These are phyloP conservation scores for Lathamus discolor DNA, from an alignment of 2,113 vertebrate species.

Conservation along the genomic window DNA sequence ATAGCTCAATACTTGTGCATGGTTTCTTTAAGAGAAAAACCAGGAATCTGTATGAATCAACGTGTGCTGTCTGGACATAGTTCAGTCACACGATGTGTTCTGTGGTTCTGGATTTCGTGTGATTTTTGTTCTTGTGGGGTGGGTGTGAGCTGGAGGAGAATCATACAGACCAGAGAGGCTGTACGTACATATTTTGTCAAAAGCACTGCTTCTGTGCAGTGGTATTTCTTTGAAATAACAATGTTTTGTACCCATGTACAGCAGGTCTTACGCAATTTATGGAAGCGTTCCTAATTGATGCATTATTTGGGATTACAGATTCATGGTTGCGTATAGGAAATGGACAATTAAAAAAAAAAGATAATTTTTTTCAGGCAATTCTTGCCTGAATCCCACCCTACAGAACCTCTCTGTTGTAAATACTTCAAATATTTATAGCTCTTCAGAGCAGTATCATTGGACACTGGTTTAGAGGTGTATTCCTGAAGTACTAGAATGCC, in stretches of 20 bases:
- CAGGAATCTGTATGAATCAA: background rate
- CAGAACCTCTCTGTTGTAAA: background rate
- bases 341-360: background rate
- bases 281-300: background rate
- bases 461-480: background rate
- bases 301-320: background rate
- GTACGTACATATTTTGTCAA: background rate
- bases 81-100: background rate
- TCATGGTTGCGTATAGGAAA: background rate
- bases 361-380: background rate
- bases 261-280: background rate
- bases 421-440: background rate
- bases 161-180: background rate
- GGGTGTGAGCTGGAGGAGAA: background rate
- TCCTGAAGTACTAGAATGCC: background rate
- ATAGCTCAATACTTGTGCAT: background rate
- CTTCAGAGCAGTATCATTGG: background rate
- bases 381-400: background rate
- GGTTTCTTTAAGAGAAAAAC: background rate
- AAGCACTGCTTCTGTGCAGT: background rate
- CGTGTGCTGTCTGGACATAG: background rate
- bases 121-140: conserved; percentile 2
- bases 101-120: background rate
- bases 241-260: background rate
- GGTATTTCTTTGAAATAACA: background rate